Base-by-base conservation (phyloP, 2,888 invertebrate species). In the Cephus sareptanus region DNA sequence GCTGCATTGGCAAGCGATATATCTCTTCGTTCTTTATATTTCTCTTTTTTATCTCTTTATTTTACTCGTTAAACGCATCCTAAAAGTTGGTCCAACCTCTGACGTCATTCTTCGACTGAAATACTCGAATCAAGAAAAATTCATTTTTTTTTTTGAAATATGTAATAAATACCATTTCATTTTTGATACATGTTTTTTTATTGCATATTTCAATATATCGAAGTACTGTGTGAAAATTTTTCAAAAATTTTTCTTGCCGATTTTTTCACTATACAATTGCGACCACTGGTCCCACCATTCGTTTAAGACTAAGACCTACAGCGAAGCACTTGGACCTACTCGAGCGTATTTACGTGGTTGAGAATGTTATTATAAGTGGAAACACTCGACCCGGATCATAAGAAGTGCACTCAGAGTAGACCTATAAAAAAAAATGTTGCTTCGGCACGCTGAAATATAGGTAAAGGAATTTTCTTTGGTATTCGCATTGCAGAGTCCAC, bases 281-380 rank as follows among this genome's bases (percentile, higher is more conserved):
- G 82, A 79, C 80, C 82, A 78, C 78, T 80, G 81, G 81, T 79
- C 77, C 81, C 81, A 80, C 83, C 79, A 82, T 85, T 80, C 83
- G 80, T 80, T 75, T 80, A 79, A 77, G 79, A 83, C 77, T 75
- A 81, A 34, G 89, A 89, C 89, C 89, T 89, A 89, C 89, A 89
- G 87, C 89, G 80, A 81, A 85, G 89, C 77, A 81, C 69, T 83
- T 79, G 85, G 80, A 83, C 85, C 86, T 85, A 85, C 86, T 89
- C 86, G 84, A 85, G 86, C 83, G 85, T 89, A 88, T 89, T 89
- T 89, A 89, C 87, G 87, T 89, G 87, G 88, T 87, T 84, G 84
- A 86, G 86, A 88, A 89, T 86, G 89, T 89, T 89, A 85, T 89
- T 89, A 87, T 86, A 88, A 88, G 88, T 87, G 88, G 87, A 88